These are phyloP conservation scores for Drosophila yakuba DNA, from an alignment of 1,140 invertebrate species.

Conservation along the genomic window DNA sequence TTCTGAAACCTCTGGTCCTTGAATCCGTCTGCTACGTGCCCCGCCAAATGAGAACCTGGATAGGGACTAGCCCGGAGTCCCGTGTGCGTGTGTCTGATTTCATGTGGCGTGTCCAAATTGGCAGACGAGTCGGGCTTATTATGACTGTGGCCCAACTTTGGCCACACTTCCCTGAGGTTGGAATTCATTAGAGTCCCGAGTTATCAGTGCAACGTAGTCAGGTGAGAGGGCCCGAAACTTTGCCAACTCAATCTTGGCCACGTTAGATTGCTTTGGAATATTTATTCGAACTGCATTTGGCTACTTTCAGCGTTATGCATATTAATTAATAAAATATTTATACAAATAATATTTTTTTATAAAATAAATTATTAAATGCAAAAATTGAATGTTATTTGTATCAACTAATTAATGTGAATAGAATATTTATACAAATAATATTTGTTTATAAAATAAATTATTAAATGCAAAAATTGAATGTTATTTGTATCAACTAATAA, in stretches of 20 bases:
- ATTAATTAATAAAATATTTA: too few species aligned
- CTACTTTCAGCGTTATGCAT: too few species aligned
- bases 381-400: too few species aligned
- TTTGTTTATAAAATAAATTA: too few species aligned
- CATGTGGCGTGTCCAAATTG: slow-evolving; percentile 46
- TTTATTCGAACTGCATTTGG: too few species aligned
- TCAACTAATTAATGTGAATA: too few species aligned
- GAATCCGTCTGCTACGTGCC: slow-evolving; percentile 54
- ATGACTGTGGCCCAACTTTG: slow-evolving; percentile 21
- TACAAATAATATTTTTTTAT: too few species aligned
- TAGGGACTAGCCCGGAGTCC: slow-evolving; percentile 19
- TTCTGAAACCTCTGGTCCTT: neutral
- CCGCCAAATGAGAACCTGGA: slow-evolving; percentile 35
- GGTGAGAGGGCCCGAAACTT: neutral
- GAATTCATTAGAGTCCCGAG: slow-evolving; percentile 32
- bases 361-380: too few species aligned
- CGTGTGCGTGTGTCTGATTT: slow-evolving; percentile 55
- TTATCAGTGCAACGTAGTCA: slow-evolving; percentile 9
- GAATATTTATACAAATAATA: too few species aligned
- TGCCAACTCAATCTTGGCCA: neutral
- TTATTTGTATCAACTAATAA: too few species aligned
- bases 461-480: too few species aligned
- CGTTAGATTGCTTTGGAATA: too few species aligned
- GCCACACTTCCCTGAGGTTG: slow-evolving; percentile 3
- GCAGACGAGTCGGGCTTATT: slow-evolving; percentile 52